Evolutionary conservation across 2,797 vertebrate genomes (phyloP).

Genomic region (Danio tinwini): DNA sequence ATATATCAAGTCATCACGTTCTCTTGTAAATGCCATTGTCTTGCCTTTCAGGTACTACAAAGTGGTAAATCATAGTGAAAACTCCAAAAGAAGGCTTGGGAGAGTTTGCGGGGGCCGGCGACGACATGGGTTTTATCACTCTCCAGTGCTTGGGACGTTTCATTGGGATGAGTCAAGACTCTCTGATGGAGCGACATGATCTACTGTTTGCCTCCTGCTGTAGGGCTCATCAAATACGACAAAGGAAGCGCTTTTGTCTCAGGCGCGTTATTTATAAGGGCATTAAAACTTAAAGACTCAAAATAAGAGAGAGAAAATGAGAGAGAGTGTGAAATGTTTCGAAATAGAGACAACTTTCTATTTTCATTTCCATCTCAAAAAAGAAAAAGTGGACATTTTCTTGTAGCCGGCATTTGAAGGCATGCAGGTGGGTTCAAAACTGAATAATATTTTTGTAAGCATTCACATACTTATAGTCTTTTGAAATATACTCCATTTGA

Average conservation of each 20-base stretch:
- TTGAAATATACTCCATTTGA: too few species aligned
- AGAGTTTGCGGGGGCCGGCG: constrained; percentile 43
- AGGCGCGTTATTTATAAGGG: constrained; percentile 36
- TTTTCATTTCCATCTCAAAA: constrained; percentile 4
- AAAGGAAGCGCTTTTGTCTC: constrained; percentile 31
- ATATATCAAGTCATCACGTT: constrained; percentile 56
- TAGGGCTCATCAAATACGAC: constrained; percentile 2
- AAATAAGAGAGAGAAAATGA: neutral
- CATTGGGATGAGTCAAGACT: constrained; percentile 48
- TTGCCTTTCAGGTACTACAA: constrained; percentile 76
- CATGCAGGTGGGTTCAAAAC: neutral
- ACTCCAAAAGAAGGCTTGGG: constrained; percentile 43
- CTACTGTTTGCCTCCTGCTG: constrained; percentile 48
- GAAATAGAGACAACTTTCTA: neutral
- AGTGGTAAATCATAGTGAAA: constrained; percentile 78
- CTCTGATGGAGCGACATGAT: constrained; percentile 47
- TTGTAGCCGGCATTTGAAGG: too few species aligned
- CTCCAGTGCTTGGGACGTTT: constrained; percentile 54
- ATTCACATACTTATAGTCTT: too few species aligned
- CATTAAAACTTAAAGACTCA: constrained; percentile 32
- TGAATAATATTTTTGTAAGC: neutral
- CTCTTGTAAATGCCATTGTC: constrained; percentile 50
- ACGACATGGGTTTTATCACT: constrained; percentile 53
- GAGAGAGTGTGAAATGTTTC: neutral
- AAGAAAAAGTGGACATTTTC: neutral